phyloP scores from a whole-genome alignment of 2,113 vertebrate genomes.

The Chauna torquata region DNA sequence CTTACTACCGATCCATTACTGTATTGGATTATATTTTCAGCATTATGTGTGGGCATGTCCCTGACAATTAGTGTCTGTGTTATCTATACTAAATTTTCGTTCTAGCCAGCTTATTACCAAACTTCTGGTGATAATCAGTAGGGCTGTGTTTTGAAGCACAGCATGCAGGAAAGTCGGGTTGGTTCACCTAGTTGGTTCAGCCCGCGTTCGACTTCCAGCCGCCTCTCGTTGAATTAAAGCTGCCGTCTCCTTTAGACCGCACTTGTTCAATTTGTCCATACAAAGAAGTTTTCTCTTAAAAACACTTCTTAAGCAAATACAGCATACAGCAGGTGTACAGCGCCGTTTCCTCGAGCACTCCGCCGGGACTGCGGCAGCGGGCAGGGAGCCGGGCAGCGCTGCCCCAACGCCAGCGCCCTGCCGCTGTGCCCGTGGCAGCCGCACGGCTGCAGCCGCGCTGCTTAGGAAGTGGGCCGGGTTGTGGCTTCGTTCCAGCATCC shows the following conservation, averaged over 20 bases:
- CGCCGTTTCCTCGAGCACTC: neutral
- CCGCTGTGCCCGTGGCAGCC: rapidly evolving
- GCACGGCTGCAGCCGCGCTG: neutral
- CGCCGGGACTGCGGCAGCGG: neutral
- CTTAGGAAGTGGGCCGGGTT: neutral
- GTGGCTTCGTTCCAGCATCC: neutral
- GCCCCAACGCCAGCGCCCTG: neutral
- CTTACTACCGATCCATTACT: neutral
- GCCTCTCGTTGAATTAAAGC: neutral
- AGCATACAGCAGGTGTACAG: neutral
- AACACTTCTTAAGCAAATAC: neutral
- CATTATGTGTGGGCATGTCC: neutral
- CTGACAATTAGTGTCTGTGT: neutral
- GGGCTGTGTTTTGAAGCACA: neutral
- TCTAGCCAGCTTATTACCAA: neutral
- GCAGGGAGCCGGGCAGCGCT: neutral
- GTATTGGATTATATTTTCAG: neutral
- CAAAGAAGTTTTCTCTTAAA: neutral
- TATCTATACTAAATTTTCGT: neutral
- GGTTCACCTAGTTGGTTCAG: neutral
- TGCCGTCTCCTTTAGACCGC: neutral
- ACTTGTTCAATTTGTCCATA: neutral
- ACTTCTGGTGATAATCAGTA: neutral
- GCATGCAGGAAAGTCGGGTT: neutral
- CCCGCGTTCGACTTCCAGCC: neutral